Evolutionary conservation across 2,888 invertebrate genomes (phyloP).

Genomic region (Norana najaformis): DNA sequence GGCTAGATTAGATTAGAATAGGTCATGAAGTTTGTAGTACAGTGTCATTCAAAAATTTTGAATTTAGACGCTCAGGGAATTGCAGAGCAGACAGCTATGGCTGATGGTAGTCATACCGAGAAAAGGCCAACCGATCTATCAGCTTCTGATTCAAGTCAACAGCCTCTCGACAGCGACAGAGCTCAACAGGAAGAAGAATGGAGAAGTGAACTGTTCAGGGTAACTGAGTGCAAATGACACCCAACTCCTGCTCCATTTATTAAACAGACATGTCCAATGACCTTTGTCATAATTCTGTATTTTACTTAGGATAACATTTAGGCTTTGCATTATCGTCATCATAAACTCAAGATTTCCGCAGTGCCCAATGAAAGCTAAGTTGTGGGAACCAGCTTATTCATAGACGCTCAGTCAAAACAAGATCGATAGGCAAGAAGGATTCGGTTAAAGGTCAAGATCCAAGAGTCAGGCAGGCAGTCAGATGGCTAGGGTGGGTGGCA

Average conservation of each 20-base stretch:
- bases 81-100: background rate
- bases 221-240: background rate
- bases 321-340: background rate
- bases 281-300: background rate
- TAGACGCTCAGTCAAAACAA: too few species aligned
- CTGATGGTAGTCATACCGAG: background rate
- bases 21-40: too few species aligned
- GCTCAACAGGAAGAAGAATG: conserved; percentile 33
- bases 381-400: too few species aligned
- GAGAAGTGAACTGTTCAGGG: conserved; percentile 31
- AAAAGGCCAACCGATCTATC: background rate
- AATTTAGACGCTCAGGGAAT: background rate
- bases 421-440: too few species aligned
- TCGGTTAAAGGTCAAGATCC: too few species aligned
- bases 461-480: too few species aligned
- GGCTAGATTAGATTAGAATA: background rate
- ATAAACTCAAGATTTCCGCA: too few species aligned
- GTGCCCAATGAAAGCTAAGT: too few species aligned
- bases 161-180: conserved; percentile 2
- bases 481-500: too few species aligned
- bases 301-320: background rate
- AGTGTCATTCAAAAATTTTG: background rate
- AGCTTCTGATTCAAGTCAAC: background rate
- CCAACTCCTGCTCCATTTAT: background rate
- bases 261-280: background rate